Conservation (phyloP, 2,888 invertebrate genomes). For the Synanthedon myopaeformis region DNA sequence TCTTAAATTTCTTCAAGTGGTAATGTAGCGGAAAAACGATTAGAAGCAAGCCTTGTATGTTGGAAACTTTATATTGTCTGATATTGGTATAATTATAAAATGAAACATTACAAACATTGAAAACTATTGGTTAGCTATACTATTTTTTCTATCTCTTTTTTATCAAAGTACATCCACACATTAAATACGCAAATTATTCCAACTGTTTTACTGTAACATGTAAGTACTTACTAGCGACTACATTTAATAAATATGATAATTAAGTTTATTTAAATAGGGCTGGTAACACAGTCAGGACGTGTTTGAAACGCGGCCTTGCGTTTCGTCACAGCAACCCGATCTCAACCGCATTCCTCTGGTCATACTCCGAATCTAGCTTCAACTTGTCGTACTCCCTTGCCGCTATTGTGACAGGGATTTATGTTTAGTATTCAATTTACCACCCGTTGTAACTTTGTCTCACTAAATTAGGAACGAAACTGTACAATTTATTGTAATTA, state of each 20-base stretch:
- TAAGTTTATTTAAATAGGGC: background rate
- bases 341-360: background rate
- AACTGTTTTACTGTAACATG: no score
- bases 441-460: background rate
- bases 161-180: no score
- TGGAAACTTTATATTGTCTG: no score
- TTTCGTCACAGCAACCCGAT: slow-evolving; percentile 28
- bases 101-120: no score
- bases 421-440: background rate
- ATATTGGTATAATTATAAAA: no score
- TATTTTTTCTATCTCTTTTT: no score
- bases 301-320: slow-evolving; percentile 18
- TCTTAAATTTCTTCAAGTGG: no score
- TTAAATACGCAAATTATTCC: no score
- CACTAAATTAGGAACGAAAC: background rate
- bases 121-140: no score
- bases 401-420: slow-evolving; percentile 8
- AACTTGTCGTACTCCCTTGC: slow-evolving; percentile 21
- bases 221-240: background rate
- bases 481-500: background rate
- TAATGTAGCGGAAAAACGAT: no score
- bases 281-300: slow-evolving; percentile 4
- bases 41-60: no score
- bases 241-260: background rate
- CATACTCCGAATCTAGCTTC: slow-evolving; percentile 22